Base-by-base conservation (phyloP, 2,888 invertebrate genomes). In the Diaperis boleti region DNA sequence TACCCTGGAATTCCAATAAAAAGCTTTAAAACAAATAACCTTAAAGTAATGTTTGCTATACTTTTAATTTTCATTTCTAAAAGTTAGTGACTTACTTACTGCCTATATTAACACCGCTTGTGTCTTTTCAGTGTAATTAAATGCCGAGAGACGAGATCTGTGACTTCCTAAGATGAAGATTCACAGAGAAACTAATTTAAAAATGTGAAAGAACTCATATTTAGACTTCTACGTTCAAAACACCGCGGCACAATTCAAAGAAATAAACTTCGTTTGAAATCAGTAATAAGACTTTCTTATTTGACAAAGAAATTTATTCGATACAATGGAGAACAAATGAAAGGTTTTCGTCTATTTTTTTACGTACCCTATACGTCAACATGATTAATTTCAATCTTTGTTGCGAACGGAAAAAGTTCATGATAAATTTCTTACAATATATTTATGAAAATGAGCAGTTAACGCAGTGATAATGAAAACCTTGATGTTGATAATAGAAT, bases 361-460 rank as follows among this genome's bases (percentile, higher is more conserved):
- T 33, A 31, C 17, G 20, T 29, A 49, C 39, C 55, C 20, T 42
- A 55, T 55, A 35, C 49, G 41, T 41, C 49, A 47, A 31, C 35
- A 44, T 60, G 54, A 54, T 60, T 52, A 54, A 60, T 54, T 29
- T 54, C 22, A 39, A 50, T 50, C 18, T 31, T 49, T 59, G 11
- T 49, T 29, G 18, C 4, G 17, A 11, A 17, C 11, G 31, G 17
- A 59, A 49, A 49, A 49, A 59, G 26, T 41, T 41, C 20, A 33
- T 14, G 29, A 59, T 59, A 39, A 22, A 41, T 14, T 29, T 52
- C 13, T 29, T 33, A 26, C 39, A 39, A 42, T 33, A 39, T 37
- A 18, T 47, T 35, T 47, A 41, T 20, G 37, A 11, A 33, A 33
- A 33, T 33, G 5, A 55, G 20, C 44, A 18, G 44, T 44, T 55